Evolutionary conservation across 2,113 vertebrate genomes (phyloP).

Genomic region (Collichthys lucidus): DNA sequence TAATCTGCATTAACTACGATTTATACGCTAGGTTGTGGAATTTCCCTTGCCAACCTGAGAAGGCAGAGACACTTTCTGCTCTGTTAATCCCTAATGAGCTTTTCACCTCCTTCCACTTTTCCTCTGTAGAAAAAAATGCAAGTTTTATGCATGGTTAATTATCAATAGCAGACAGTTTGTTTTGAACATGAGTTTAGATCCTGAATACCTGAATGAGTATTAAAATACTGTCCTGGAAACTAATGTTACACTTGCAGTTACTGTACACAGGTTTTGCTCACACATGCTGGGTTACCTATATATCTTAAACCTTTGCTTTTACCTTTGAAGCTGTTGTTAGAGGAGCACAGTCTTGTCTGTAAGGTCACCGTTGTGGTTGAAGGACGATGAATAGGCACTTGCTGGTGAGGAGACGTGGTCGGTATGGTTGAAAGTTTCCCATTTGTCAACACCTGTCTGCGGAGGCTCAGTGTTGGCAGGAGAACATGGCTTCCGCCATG

Average conservation of each 20-base stretch:
- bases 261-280: not conserved
- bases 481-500: conserved; percentile 50
- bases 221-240: not conserved
- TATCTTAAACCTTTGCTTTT: conserved; percentile 9
- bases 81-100: conserved; percentile 87
- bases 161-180: conserved; percentile 78
- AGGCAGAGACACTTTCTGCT: conserved; percentile 84
- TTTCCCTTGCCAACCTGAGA: conserved; percentile 67
- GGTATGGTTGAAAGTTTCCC: conserved; percentile 68
- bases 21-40: conserved; percentile 49
- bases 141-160: conserved; percentile 88
- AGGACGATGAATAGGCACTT: conserved; percentile 32
- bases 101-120: conserved; percentile 80
- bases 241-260: not conserved
- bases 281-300: not conserved
- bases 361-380: conserved; percentile 37
- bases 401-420: conserved; percentile 43
- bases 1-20: conserved; percentile 25
- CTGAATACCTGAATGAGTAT: not conserved
- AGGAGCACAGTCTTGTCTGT: conserved; percentile 43
- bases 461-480: conserved; percentile 79
- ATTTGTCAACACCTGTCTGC: conserved; percentile 78
- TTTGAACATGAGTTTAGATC: not conserved
- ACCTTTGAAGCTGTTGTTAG: conserved; percentile 72
- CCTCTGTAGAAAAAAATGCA: conserved; percentile 84